Base-by-base conservation (phyloP, 2,888 invertebrate genomes). In the Sylvicola cinctus region DNA sequence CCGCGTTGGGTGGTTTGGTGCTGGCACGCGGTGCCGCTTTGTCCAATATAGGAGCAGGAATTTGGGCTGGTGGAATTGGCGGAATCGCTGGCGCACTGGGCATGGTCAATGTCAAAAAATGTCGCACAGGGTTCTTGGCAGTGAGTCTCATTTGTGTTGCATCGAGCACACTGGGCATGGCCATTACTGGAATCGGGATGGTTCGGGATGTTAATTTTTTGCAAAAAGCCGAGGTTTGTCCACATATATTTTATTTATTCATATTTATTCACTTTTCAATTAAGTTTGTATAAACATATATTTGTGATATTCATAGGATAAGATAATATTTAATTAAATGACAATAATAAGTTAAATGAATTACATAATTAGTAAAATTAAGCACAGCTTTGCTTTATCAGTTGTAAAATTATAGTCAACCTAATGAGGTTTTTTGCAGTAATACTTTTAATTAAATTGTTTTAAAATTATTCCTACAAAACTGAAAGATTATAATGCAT, bases 91-190 rank as follows among this genome's bases (percentile, higher is more conserved):
- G 58, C 28, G 51, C 57, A 20, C 38, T 58, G 42, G 57, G 58
- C 32, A 54, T 56, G 38, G 55, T 58, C 33, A 55, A 56, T 44
- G 48, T 58, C 42, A 48, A 51, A 20, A 55, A 54, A 37, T 52
- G 54, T 3, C 53, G 52, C 39, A 54, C 54, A 16, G 56, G 55
- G 25, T 58, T 58, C 42, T 37, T 58, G 42, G 58, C 56, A 8
- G 43, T 55, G 11, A 58, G 54, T 43, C 44, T 58, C 41, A 51
- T 58, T 27, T 56, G 57, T 41, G 54, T 58, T 31, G 58, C 57
- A 4, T 52, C 55, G 29, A 54, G 55, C 38, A 56, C 58, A 4
- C 35, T 58, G 37, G 58, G 55, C 4, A 39, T 58, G 42, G 58
- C 58, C 16, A 49, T 58, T 38, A 53, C 54, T 16, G 56, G 58